phyloP scores from a whole-genome alignment of 1,140 invertebrate genomes.

The Adoxophyes honmai region DNA sequence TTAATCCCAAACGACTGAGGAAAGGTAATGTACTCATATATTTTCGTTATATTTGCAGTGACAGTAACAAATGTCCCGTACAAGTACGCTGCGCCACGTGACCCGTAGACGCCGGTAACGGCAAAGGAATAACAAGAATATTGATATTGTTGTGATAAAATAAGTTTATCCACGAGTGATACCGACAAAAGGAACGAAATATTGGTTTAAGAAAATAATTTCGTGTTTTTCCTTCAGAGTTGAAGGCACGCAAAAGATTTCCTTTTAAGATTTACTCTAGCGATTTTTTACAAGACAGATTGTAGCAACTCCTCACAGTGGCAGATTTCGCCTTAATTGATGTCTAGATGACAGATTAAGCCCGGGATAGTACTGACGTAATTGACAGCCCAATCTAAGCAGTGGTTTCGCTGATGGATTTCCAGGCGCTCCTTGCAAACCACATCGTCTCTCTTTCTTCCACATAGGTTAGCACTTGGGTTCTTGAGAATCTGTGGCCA shows the following conservation, averaged over 20 bases:
- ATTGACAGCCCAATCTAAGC: slow-evolving; percentile 70
- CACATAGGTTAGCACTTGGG: too few species aligned
- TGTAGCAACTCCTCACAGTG: slow-evolving; percentile 37
- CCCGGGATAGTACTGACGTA: slow-evolving; percentile 56
- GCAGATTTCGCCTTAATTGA: slow-evolving; percentile 64
- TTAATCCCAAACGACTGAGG: slow-evolving; percentile 52
- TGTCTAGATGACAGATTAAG: slow-evolving; percentile 70
- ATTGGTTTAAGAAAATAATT: slow-evolving; percentile 6
- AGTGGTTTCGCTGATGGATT: slow-evolving; percentile 53
- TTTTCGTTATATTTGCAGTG: slow-evolving; percentile 48
- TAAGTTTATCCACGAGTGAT: background rate
- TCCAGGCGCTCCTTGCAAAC: slow-evolving; percentile 1
- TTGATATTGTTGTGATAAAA: slow-evolving; percentile 19
- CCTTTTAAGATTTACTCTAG: slow-evolving; percentile 23
- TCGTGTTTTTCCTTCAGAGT: background rate
- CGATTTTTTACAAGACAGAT: slow-evolving; percentile 53
- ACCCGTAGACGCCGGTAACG: slow-evolving; percentile 22
- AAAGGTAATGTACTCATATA: slow-evolving; percentile 57
- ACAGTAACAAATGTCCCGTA: slow-evolving; percentile 41
- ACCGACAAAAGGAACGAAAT: background rate
- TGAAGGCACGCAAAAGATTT: slow-evolving; percentile 18
- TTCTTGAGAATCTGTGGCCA: too few species aligned
- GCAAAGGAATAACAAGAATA: slow-evolving; percentile 23
- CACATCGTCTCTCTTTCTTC: background rate
- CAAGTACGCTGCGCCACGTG: slow-evolving; percentile 21